Percentiles rank a stretch among this genome's conserved stretches.
phyloP scores from a whole-genome alignment of 1,140 invertebrate species.

The Pseudomyrmex pallidus region DNA sequence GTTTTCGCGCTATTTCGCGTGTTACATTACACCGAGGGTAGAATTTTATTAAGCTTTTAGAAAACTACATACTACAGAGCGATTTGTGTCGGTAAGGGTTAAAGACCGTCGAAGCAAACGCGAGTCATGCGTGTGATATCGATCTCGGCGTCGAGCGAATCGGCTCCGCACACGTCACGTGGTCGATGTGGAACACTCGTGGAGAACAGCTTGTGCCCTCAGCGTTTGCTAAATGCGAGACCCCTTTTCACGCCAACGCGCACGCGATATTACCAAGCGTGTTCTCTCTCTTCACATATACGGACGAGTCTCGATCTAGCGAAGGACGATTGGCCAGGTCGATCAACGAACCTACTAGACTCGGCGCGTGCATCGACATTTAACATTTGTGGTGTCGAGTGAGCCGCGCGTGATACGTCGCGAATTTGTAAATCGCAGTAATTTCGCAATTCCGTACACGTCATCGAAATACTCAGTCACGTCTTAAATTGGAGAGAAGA shows the following conservation, averaged over 20 bases:
- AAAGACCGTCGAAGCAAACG: slow-evolving; percentile 61
- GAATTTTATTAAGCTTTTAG: slow-evolving; percentile 43
- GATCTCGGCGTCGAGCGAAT: slow-evolving; percentile 63
- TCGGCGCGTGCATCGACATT: slow-evolving; percentile 37
- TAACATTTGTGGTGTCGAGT: slow-evolving; percentile 37
- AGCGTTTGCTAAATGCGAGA: slow-evolving; percentile 41
- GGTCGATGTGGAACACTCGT: slow-evolving; percentile 57
- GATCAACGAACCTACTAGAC: slow-evolving; percentile 41
- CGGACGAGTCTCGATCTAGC: slow-evolving; percentile 20
- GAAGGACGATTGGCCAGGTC: slow-evolving; percentile 32
- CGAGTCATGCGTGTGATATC: slow-evolving; percentile 62
- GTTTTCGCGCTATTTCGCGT: neutral
- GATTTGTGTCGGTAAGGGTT: slow-evolving; percentile 49
- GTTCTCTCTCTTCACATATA: neutral
- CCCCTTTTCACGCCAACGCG: slow-evolving; percentile 53
- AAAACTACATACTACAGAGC: neutral
- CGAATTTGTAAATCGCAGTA: slow-evolving; percentile 4
- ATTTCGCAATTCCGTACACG: neutral
- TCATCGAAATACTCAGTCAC: neutral
- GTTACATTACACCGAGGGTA: neutral
- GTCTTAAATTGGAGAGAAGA: too few species aligned
- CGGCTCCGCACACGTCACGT: slow-evolving; percentile 62
- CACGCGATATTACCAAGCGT: slow-evolving; percentile 42
- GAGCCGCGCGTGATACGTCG: slow-evolving; percentile 13
- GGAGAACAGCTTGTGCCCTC: slow-evolving; percentile 49